Base-by-base conservation (phyloP, 1,140 invertebrate species). In the Drosophila rufa region DNA sequence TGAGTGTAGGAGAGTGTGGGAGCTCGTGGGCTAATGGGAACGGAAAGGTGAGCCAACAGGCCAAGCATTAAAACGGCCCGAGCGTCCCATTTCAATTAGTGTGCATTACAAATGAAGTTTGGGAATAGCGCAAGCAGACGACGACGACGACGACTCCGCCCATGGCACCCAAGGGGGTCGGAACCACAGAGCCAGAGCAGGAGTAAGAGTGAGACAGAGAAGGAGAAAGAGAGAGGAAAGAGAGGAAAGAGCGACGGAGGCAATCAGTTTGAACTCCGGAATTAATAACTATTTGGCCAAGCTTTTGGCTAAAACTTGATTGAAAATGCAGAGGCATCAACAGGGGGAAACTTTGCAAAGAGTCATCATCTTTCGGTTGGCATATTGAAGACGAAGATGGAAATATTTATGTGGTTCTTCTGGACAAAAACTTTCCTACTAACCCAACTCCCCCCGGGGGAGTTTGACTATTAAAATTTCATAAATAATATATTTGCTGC, bases 21-120 rank as follows among this genome's bases (percentile, higher is more conserved):
- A 9, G 42, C n/a, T 38, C 48, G 33, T 38, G 64, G 27, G 53
- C 53, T 56, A 56, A 56, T 56, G 17, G 30, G 27, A 64, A 33
- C 55, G 46, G 46, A 38, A 48, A 70, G 58, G 62, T 67, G 61
- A 64, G 40, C 40, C 61, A 65, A 60, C 70, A 70, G 77, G 45
- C 85, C 68, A 80, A 59, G 84, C 84, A 90, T 89, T 89, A 89
- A 89, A 89, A 79, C 84, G 84, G 74, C 78, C 80, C 85, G 73
- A 79, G 77, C 80, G 77, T 89, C 85, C 84, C 84, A 89, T 89
- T 89, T 89, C 84, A 89, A 89, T 89, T 89, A 89, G 84, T 89
- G 85, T 89, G 84, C 85, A 89, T 89, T 89, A 89, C 84, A 89
- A 89, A 89, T 89, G 85, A 89, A 89, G 84, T 90, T 89, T 89